Evolutionary conservation across 2,797 vertebrate species (phyloP), one percentile per base, ranked within the genome.

Genomic region (Sebastes matsubarae): DNA sequence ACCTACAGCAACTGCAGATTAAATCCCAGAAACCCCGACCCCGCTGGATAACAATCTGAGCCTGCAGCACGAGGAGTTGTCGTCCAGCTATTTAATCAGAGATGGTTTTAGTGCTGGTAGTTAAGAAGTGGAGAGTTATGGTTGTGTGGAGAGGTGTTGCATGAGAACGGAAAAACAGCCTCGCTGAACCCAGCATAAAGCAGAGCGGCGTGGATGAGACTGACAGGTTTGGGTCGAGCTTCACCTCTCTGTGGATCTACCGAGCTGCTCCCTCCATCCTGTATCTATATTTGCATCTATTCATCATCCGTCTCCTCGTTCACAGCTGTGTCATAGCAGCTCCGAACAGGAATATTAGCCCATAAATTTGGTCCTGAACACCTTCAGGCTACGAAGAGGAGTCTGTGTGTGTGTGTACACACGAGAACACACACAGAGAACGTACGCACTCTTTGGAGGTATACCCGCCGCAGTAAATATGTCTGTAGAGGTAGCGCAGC

Each of bases 91-190:
- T 92, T 93, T 94, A 90, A 93, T 93, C 88, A 89, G 86, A 80
- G 77, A 89, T 77, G 84, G 90, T 42, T 94, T 95, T 93, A 94
- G 90, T 93, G 90, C 87, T n/a, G 84, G 84, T 90, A 91, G 90
- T 94, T 94, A 92, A 93, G 79, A 81, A 71, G 55, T 69, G 74
- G 67, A 93, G 92, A 95, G 94, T 93, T 93, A 94, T 86, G 70
- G 72, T 74, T 84, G 75, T 81, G 77, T 81, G 67, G 85, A 82
- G 88, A 94, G 88, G 92, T 94, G 93, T 92, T 95, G 88, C 83
- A 87, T 93, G 93, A 94, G 90, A 94, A 91, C 50, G 60, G 92
- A 93, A 95, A 94, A 94, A 94, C 92, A 82, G 89, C 77, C 85
- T 89, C 52, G 82, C 81, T 93, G 88, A 91, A 84, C 84, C 81